These are phyloP conservation scores for Morelia viridis DNA, from an alignment of 2,797 vertebrate species.

Conservation along the genomic window DNA sequence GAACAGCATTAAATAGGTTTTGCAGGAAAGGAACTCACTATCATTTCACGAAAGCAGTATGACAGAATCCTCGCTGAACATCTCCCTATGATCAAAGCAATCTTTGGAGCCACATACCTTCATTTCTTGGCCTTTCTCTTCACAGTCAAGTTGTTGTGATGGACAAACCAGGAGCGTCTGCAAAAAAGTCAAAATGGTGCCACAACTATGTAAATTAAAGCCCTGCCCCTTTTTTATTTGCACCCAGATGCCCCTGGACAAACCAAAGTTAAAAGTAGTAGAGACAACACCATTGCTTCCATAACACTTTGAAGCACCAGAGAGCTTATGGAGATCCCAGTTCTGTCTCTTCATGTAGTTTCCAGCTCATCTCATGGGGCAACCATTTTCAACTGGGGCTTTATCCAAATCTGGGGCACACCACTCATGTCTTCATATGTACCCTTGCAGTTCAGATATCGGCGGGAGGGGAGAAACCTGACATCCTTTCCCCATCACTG, in stretches of 20 bases:
- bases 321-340: neutral
- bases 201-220: neutral
- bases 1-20: neutral
- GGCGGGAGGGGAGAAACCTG: neutral
- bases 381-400: neutral
- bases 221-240: neutral
- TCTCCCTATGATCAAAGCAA: neutral
- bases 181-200: neutral
- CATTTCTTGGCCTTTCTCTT: neutral
- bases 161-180: neutral
- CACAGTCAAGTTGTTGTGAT: neutral
- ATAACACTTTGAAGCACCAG: neutral
- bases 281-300: neutral
- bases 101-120: neutral
- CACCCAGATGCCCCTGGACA: neutral
- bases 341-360: neutral
- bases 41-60: neutral
- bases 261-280: neutral
- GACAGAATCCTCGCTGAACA: neutral
- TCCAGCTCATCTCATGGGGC: neutral
- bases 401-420: neutral
- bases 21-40: neutral
- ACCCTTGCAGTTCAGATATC: neutral
- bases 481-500: neutral
- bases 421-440: neutral